These are phyloP conservation scores for Hydra vulgaris DNA, from an alignment of 30 jellyfish, hydroid and myxozoan genomes.

Conservation along the genomic window DNA sequence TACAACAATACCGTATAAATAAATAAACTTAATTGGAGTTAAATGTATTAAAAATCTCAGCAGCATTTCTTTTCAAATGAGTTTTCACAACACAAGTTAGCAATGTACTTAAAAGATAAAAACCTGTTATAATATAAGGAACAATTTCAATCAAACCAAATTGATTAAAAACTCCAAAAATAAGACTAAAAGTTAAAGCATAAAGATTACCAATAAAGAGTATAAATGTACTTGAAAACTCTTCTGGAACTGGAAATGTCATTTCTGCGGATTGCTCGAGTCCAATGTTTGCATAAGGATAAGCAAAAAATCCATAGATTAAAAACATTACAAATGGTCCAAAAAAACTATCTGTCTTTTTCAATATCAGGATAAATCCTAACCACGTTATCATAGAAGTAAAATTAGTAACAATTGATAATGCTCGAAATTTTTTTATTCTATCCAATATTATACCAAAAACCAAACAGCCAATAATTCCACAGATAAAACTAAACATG, in stretches of 20 bases:
- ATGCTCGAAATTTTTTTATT: slow-evolving; percentile 21
- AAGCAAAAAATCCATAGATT: slow-evolving; percentile 22
- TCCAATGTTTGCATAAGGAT: slow-evolving; percentile 62
- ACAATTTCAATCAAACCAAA: slow-evolving; percentile 28
- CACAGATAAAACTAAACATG: slow-evolving; percentile 33
- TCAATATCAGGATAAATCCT: slow-evolving; percentile 31
- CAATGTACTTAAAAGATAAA: slow-evolving; percentile 28
- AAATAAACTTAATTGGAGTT: too few relatives aligned
- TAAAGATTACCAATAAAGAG: slow-evolving; percentile 51
- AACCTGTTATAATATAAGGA: slow-evolving; percentile 19
- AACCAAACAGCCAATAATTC: slow-evolving; percentile 33
- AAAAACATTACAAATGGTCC: slow-evolving; percentile 26
- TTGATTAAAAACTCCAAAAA: slow-evolving; percentile 40
- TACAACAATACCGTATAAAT: too few relatives aligned
- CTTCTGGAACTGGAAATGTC: slow-evolving; percentile 69
- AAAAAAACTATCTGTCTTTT: slow-evolving; percentile 26
- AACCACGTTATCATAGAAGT: slow-evolving; percentile 34
- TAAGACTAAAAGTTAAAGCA: slow-evolving; percentile 34
- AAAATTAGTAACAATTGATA: slow-evolving; percentile 24
- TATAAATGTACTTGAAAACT: slow-evolving; percentile 46
- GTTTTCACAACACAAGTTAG: slow-evolving; percentile 42
- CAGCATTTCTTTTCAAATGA: slow-evolving; percentile 40
- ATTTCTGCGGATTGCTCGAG: slow-evolving; percentile 71
- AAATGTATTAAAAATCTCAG: too few relatives aligned
- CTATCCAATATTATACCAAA: slow-evolving; percentile 49